phyloP scores from a whole-genome alignment of 1,140 invertebrate species.

The Papilio machaon region DNA sequence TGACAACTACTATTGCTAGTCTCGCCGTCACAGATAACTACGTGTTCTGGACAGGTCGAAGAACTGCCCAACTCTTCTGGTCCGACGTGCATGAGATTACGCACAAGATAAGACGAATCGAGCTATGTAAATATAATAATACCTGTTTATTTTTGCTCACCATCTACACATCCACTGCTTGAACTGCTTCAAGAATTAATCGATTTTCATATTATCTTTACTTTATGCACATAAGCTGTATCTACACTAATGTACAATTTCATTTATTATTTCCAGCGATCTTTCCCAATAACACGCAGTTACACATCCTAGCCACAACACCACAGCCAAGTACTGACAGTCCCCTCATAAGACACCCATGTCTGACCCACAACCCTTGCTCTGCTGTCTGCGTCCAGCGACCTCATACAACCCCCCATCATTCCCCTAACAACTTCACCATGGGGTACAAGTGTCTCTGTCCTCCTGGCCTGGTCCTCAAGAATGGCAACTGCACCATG shows the following conservation, averaged over 20 bases:
- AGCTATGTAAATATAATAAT: slow-evolving; percentile 49
- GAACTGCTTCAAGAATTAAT: too few relatives aligned
- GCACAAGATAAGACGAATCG: slow-evolving; percentile 68
- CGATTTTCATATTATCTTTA: background rate
- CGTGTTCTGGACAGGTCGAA: slow-evolving; percentile 84
- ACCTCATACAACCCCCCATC: slow-evolving; percentile 62
- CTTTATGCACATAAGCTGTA: background rate
- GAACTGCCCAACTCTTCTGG: slow-evolving; percentile 83
- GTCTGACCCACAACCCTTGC: slow-evolving; percentile 85
- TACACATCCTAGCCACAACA: slow-evolving; percentile 60
- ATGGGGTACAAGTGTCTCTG: slow-evolving; percentile 83
- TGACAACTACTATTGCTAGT: slow-evolving; percentile 76
- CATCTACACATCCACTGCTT: too few relatives aligned
- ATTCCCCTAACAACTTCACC: slow-evolving; percentile 35
- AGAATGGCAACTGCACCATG: slow-evolving; percentile 80
- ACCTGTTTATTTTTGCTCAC: background rate
- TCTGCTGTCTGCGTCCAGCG: slow-evolving; percentile 86
- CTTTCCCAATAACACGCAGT: slow-evolving; percentile 61
- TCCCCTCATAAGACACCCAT: slow-evolving; percentile 83
- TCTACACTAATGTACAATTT: background rate
- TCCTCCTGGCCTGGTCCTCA: slow-evolving; percentile 82
- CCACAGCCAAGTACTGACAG: slow-evolving; percentile 39
- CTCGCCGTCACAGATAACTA: slow-evolving; percentile 82
- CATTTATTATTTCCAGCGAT: slow-evolving; percentile 58
- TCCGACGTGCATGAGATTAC: slow-evolving; percentile 79